Conservation (phyloP, 2,113 vertebrate species). For the Centropus bengalensis region DNA sequence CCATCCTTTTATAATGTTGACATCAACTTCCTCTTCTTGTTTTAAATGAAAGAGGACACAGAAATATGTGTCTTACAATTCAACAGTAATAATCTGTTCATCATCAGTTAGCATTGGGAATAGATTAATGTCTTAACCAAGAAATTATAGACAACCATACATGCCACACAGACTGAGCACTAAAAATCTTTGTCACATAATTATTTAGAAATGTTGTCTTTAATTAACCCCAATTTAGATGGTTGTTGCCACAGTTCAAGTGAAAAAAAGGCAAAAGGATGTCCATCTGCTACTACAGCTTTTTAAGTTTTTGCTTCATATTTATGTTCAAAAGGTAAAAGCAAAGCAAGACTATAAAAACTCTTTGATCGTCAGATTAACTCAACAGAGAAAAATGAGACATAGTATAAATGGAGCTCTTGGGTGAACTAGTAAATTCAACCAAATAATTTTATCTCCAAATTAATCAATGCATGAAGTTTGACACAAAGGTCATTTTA, state of each 20-base stretch:
- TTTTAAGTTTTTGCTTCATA: neutral
- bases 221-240: constrained; percentile 43
- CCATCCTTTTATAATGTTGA: constrained; percentile 23
- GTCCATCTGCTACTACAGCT: neutral
- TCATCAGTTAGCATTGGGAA: constrained; percentile 60
- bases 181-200: constrained; percentile 30
- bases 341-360: neutral
- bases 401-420: neutral
- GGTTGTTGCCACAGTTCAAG: constrained; percentile 8
- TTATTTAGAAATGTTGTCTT: constrained; percentile 52
- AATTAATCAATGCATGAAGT: neutral
- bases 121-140: constrained; percentile 66
- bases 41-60: constrained; percentile 21
- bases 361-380: neutral
- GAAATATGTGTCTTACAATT: neutral
- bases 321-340: neutral
- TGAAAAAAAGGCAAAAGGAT: neutral
- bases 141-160: constrained; percentile 56
- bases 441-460: neutral
- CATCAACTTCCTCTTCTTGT: neutral
- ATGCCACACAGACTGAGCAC: neutral
- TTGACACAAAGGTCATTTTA: constrained; percentile 5
- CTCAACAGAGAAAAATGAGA: neutral
- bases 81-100: constrained; percentile 56
- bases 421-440: neutral